phyloP scores from a whole-genome alignment of 2,888 invertebrate species.

The Brachynemurus nebulosus region DNA sequence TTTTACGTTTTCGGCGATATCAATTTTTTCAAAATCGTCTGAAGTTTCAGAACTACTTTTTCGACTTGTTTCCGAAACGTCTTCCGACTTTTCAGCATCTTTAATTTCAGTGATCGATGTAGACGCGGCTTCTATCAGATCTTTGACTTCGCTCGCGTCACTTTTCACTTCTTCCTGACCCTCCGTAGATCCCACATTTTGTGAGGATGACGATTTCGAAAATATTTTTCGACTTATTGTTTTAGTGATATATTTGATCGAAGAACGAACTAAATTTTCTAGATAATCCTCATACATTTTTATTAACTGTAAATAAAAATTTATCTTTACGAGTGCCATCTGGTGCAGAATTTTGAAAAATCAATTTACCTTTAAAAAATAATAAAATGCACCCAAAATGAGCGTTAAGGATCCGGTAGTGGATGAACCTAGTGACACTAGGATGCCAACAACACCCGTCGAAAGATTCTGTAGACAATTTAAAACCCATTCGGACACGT shows the following conservation, averaged over 20 bases:
- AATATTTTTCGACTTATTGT: slow-evolving; percentile 15
- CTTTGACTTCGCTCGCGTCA: no score
- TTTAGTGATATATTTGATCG: slow-evolving; percentile 24
- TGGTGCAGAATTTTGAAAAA: slow-evolving; percentile 21
- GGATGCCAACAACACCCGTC: slow-evolving; percentile 44
- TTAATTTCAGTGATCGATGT: no score
- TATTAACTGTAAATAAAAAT: slow-evolving; percentile 42
- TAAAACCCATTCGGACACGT: slow-evolving; percentile 47
- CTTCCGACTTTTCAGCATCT: no score
- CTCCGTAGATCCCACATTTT: no score
- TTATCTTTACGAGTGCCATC: no score
- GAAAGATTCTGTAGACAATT: slow-evolving; percentile 55
- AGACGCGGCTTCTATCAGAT: no score
- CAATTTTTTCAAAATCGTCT: no score
- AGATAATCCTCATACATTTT: slow-evolving; percentile 64
- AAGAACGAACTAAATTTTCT: slow-evolving; percentile 43
- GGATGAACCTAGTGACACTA: slow-evolving; percentile 46
- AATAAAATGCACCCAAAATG: slow-evolving; percentile 47
- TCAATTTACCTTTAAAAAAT: slow-evolving; percentile 49
- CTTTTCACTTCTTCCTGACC: no score
- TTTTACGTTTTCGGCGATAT: no score
- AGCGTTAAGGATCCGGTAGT: slow-evolving; percentile 66
- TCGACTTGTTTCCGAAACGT: no score
- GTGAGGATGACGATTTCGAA: no score
- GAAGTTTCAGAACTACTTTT: no score